A percentile compares a stretch with the other conserved stretches of the same genome.
Conservation (phyloP, 2,888 invertebrate genomes). For the Ormyrus nitidulus region DNA sequence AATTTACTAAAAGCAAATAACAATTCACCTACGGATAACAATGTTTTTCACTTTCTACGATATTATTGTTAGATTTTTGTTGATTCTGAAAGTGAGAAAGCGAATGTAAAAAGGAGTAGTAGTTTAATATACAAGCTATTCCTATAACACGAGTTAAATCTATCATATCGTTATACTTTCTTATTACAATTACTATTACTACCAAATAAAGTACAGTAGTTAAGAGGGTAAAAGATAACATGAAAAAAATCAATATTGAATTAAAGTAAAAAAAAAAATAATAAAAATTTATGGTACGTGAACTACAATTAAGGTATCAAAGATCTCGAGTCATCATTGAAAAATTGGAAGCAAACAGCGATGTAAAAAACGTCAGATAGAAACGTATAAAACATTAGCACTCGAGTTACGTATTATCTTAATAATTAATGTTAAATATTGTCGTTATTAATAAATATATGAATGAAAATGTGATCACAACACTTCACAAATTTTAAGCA, state of each 20-base stretch:
- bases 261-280: conserved; percentile 37
- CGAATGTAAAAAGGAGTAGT: conserved; percentile 13
- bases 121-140: conserved; percentile 26
- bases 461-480: background rate
- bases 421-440: conserved; percentile 29
- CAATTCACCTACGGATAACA: too few relatives aligned
- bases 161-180: conserved; percentile 70
- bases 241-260: conserved; percentile 36
- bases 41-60: conserved; percentile 7
- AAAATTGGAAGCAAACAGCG: background rate
- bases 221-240: conserved; percentile 52
- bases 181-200: conserved; percentile 63
- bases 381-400: conserved; percentile 24
- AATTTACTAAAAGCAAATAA: too few relatives aligned
- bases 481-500: too few relatives aligned
- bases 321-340: conserved; percentile 42
- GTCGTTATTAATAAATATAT: background rate
- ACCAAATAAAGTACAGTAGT: conserved; percentile 62
- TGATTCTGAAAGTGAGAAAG: conserved; percentile 1
- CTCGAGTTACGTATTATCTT: background rate
- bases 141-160: conserved; percentile 57
- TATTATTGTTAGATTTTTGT: conserved; percentile 34
- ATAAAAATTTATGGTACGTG: conserved; percentile 56
- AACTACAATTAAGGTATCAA: conserved; percentile 51
- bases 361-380: conserved; percentile 17